Evolutionary conservation across 2,113 vertebrate genomes (phyloP).

Genomic region (Dicrurus megarhynchus): DNA sequence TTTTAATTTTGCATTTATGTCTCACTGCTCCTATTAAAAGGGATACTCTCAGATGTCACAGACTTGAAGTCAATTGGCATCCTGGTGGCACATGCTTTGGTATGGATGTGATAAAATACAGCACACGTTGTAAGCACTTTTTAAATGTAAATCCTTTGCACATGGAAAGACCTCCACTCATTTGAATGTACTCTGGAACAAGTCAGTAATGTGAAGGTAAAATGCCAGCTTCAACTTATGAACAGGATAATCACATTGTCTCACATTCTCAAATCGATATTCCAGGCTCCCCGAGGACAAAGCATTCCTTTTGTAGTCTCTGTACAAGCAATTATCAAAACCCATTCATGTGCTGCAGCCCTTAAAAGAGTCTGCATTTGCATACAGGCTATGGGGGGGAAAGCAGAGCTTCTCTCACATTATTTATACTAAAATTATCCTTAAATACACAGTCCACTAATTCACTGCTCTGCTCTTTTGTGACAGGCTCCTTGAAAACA

Average conservation of each 20-base stretch:
- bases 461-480: background rate
- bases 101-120: background rate
- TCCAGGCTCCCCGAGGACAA: background rate
- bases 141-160: background rate
- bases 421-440: background rate
- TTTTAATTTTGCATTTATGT: background rate
- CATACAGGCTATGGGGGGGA: background rate
- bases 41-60: background rate
- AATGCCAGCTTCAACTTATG: background rate
- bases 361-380: background rate
- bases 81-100: background rate
- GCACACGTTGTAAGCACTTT: background rate
- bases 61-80: background rate
- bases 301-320: background rate
- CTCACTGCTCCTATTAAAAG: background rate
- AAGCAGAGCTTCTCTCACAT: background rate
- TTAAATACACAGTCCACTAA: background rate
- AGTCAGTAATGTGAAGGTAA: background rate
- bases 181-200: background rate
- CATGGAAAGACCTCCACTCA: background rate
- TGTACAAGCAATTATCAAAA: background rate
- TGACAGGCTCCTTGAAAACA: background rate
- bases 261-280: background rate
- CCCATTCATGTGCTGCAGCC: background rate
- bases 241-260: background rate